A percentile compares a stretch with the other conserved stretches of the same genome.
Evolutionary conservation across 2,797 vertebrate species (phyloP).

Genomic region (Chelidonichthys spinosus): DNA sequence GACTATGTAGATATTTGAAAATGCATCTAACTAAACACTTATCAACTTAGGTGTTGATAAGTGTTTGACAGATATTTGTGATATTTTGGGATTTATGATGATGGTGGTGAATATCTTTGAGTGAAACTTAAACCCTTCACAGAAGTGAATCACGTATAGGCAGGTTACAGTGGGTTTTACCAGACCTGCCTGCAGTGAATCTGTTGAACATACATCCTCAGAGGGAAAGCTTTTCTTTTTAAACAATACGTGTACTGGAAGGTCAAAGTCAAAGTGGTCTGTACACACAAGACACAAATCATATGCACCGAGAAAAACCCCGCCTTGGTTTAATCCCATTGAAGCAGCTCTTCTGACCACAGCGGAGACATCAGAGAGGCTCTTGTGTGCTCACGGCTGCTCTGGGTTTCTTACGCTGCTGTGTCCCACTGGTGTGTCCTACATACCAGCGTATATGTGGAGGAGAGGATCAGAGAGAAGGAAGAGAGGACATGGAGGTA

Average conservation of each 20-base stretch:
- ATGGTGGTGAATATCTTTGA: no score
- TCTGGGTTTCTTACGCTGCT: no score
- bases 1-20: no score
- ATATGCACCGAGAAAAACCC: background rate
- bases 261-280: background rate
- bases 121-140: background rate
- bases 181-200: background rate
- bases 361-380: constrained; percentile 13
- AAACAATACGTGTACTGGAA: background rate
- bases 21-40: no score
- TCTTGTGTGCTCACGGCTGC: background rate
- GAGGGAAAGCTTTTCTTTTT: background rate
- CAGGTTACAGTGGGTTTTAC: background rate
- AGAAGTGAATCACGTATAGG: background rate
- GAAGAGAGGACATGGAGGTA: constrained; percentile 21
- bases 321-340: no score
- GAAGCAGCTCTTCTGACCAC: constrained; percentile 35
- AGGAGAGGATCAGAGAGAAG: constrained; percentile 27
- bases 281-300: background rate
- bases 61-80: no score
- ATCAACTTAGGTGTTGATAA: no score
- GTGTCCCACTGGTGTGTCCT: constrained; percentile 49
- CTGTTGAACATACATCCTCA: background rate
- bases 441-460: constrained; percentile 4
- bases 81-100: no score